Percentiles rank a stretch among this genome's conserved stretches.
Conservation (phyloP, 2,888 invertebrate species). For the Plemyria rubiginata region DNA sequence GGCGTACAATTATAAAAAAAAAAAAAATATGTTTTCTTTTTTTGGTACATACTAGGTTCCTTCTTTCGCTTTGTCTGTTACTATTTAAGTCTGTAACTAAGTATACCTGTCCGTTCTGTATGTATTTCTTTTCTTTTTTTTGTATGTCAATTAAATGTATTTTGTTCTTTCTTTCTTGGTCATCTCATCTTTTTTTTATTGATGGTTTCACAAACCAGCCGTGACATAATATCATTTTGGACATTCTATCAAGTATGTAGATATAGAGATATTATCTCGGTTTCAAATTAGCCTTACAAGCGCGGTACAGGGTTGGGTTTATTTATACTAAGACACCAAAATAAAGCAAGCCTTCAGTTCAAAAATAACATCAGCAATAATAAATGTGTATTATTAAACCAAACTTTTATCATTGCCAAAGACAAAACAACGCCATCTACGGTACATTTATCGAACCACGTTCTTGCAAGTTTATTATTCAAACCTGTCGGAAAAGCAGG, state of each 20-base stretch:
- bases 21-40: too few species aligned
- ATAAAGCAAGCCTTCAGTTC: constrained; percentile 42
- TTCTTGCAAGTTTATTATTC: constrained; percentile 33
- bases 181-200: too few species aligned
- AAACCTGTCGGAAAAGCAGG: constrained; percentile 37
- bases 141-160: too few species aligned
- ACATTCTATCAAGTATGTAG: neutral
- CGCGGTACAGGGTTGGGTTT: constrained; percentile 25
- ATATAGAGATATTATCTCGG: constrained; percentile 8
- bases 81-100: too few species aligned
- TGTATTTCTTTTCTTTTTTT: too few species aligned
- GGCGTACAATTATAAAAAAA: too few species aligned
- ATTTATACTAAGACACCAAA: constrained; percentile 40
- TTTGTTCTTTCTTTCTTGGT: too few species aligned
- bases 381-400: constrained; percentile 40
- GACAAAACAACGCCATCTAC: constrained; percentile 50
- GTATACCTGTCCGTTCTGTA: too few species aligned
- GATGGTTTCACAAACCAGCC: too few species aligned
- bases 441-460: constrained; percentile 29
- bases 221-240: neutral
- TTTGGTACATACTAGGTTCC: too few species aligned
- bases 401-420: constrained; percentile 36
- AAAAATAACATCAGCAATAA: constrained; percentile 43
- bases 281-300: constrained; percentile 26
- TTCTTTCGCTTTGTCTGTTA: too few species aligned